Evolutionary conservation across 2,888 invertebrate species (phyloP), one percentile per base, ranked within the genome.

Genomic region (Noctua fimbriata): DNA sequence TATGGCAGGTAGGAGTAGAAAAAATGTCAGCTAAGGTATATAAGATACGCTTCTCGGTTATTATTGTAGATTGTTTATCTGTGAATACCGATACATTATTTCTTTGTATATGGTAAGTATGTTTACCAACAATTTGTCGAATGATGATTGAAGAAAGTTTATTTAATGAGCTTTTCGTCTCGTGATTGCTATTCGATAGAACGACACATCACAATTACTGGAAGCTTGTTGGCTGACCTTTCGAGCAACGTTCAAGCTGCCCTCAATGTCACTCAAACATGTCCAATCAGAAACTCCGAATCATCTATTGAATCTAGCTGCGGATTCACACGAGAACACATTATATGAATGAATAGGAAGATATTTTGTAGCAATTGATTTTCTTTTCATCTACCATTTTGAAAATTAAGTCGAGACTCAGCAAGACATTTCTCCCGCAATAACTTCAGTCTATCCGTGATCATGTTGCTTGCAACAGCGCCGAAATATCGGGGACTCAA

Each of bases 111-210:
- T 58, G 76, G 78, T 77, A 86, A 80, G 74, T 86, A 24, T 83
- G 78, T 88, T 88, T 83, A 86, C 79, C 73, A 88, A 83, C 78
- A 82, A 81, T 78, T 81, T 74, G 55, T 85, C 44, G 82, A 87
- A 85, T 85, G 76, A 67, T 65, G 47, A 76, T 78, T 80, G 75
- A 83, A 81, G 83, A 82, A 85, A 87, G 72, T 78, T 84, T 79
- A 14, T 71, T 65, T 60, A 80, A 80, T 86, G 72, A 69, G 32
- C 55, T n/a, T 81, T 72, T 74, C 65, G 49, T 66, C 52, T 76
- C n/a, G 58, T 21, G 67, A 70, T 77, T 21, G 66, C 63, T 78
- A 52, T 78, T 78, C 71, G n/a, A 74, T 74, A 65, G 0, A 41
- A 7, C 41, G 41, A 7, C 7, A 41, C 67, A 73, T 72, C 73